These are phyloP conservation scores for Silurus meridionalis DNA, from an alignment of 2,113 vertebrate species.

Conservation along the genomic window DNA sequence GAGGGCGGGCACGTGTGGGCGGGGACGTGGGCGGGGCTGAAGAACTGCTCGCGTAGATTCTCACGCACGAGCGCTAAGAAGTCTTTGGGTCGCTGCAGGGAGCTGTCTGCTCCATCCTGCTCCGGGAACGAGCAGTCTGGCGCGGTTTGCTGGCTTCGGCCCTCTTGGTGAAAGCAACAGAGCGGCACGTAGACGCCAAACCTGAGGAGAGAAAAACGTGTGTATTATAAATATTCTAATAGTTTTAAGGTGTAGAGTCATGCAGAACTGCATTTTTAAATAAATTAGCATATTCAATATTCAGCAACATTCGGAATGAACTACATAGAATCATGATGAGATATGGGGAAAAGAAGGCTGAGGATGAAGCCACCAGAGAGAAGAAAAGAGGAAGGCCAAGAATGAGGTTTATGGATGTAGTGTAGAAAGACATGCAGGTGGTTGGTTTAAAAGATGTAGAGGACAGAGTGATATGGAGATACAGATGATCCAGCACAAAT, in stretches of 20 bases:
- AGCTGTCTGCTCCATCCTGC: constrained; percentile 78
- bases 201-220: constrained; percentile 61
- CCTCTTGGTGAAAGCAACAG: constrained; percentile 97
- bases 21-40: constrained; percentile 82
- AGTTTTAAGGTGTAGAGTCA: background rate
- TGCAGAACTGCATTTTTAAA: background rate
- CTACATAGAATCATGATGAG: background rate
- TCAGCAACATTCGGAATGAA: background rate
- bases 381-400: no score
- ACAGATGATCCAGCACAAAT: no score
- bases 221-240: background rate
- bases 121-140: constrained; percentile 84
- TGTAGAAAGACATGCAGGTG: no score
- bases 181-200: constrained; percentile 97
- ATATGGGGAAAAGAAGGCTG: no score
- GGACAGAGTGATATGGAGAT: no score
- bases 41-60: constrained; percentile 91
- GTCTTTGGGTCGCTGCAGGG: constrained; percentile 85
- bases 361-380: no score
- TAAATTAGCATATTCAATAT: background rate
- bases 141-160: constrained; percentile 75
- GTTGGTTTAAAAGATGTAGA: no score
- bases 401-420: no score
- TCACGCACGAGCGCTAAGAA: constrained; percentile 89
- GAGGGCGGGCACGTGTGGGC: constrained; percentile 93